phyloP scores from a whole-genome alignment of 2,888 invertebrate genomes.

The Hylaea fasciaria region DNA sequence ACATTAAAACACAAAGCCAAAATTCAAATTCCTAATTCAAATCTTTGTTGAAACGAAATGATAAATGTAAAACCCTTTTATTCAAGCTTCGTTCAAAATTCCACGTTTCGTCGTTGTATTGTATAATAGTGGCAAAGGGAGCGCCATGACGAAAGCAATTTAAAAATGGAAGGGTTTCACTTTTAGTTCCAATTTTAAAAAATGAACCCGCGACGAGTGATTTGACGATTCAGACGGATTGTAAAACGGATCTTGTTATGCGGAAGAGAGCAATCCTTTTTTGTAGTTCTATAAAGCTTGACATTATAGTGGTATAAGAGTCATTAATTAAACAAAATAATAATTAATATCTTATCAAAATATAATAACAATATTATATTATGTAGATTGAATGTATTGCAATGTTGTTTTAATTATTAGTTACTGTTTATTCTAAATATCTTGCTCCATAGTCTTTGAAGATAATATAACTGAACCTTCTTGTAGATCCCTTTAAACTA shows the following conservation, averaged over 20 bases:
- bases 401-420: not conserved
- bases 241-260: constrained; percentile 70
- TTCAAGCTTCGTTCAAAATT: constrained; percentile 44
- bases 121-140: constrained; percentile 73
- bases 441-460: constrained; percentile 18
- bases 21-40: constrained; percentile 51
- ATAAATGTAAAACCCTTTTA: constrained; percentile 51
- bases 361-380: too few relatives aligned
- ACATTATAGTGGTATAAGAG: too few relatives aligned
- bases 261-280: constrained; percentile 58
- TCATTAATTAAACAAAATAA: too few relatives aligned
- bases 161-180: constrained; percentile 82
- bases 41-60: constrained; percentile 49
- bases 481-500: constrained; percentile 28
- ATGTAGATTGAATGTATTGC: too few relatives aligned
- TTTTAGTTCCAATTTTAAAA: constrained; percentile 81
- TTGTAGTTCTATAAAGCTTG: too few relatives aligned
- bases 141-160: constrained; percentile 82
- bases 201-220: constrained; percentile 78
- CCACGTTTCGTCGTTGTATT: constrained; percentile 59
- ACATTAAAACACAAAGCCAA: constrained; percentile 16
- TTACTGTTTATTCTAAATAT: constrained; percentile 11
- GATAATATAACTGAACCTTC: constrained; percentile 19
- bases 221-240: constrained; percentile 80
- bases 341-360: too few relatives aligned